A percentile compares a stretch with the other conserved stretches of the same genome.
Conservation (phyloP, 2,797 vertebrate species). For the Myripristis jacobus region DNA sequence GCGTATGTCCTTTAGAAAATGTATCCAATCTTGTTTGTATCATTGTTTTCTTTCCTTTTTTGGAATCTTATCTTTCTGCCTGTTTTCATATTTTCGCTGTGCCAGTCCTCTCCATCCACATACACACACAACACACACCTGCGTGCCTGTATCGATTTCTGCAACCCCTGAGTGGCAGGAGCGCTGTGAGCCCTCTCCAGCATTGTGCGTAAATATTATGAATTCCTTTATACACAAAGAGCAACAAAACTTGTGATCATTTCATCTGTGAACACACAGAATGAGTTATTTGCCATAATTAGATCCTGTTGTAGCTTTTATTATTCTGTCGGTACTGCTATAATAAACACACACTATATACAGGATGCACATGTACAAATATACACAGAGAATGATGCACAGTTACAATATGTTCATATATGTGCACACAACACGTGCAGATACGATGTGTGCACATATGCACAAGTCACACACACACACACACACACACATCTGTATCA, state of each 20-base stretch:
- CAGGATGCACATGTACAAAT: neutral
- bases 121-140: conserved; percentile 7
- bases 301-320: conserved; percentile 20
- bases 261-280: conserved; percentile 8
- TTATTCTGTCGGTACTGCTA: neutral
- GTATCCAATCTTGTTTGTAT: neutral
- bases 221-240: conserved; percentile 30
- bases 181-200: conserved; percentile 21
- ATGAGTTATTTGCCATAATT: neutral
- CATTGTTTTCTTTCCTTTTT: neutral
- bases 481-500: conserved; percentile 32
- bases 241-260: conserved; percentile 28
- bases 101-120: neutral
- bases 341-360: neutral
- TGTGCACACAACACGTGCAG: neutral
- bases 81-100: neutral
- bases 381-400: neutral
- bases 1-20: neutral
- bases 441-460: neutral
- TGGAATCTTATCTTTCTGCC: neutral
- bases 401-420: neutral
- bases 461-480: conserved; percentile 11
- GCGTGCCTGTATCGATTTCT: conserved; percentile 12
- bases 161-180: neutral
- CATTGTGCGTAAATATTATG: conserved; percentile 57